Evolutionary conservation across 2,888 invertebrate species (phyloP).

Genomic region (Empis stercorea): DNA sequence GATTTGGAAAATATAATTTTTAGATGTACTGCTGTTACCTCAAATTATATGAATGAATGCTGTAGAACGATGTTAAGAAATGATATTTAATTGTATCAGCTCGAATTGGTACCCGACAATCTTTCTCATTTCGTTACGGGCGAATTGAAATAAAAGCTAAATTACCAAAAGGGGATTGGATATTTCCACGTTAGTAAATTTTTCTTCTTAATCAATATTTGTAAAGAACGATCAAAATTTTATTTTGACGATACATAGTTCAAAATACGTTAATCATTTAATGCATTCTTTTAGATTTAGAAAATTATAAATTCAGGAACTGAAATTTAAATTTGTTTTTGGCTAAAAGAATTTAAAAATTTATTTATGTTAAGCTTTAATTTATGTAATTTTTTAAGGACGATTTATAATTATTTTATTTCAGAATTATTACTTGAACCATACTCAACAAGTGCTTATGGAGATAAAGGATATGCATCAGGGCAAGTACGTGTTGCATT

Average conservation of each 20-base stretch:
- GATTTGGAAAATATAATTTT: conserved; percentile 17
- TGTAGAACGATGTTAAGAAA: too few species aligned
- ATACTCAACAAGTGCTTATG: not conserved
- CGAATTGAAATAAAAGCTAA: conserved; percentile 54
- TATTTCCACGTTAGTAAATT: conserved; percentile 49
- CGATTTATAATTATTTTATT: not conserved
- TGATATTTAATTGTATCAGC: conserved; percentile 55
- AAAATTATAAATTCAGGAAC: too few species aligned
- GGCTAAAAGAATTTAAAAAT: too few species aligned
- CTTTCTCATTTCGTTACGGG: conserved; percentile 57
- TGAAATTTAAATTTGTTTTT: too few species aligned
- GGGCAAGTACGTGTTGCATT: not conserved
- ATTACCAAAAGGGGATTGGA: conserved; percentile 64
- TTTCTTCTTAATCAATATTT: too few species aligned
- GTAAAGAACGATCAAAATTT: too few species aligned
- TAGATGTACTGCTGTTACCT: conserved; percentile 6
- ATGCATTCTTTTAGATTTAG: too few species aligned
- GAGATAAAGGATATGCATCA: not conserved
- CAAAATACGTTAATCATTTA: too few species aligned
- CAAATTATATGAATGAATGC: conserved; percentile 9
- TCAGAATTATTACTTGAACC: not conserved
- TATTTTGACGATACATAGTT: too few species aligned
- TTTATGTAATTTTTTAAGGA: too few species aligned
- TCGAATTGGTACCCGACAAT: conserved; percentile 45
- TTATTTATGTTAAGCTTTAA: too few species aligned